These are phyloP conservation scores for Clostera curtula DNA, from an alignment of 2,888 invertebrate species.

Conservation along the genomic window DNA sequence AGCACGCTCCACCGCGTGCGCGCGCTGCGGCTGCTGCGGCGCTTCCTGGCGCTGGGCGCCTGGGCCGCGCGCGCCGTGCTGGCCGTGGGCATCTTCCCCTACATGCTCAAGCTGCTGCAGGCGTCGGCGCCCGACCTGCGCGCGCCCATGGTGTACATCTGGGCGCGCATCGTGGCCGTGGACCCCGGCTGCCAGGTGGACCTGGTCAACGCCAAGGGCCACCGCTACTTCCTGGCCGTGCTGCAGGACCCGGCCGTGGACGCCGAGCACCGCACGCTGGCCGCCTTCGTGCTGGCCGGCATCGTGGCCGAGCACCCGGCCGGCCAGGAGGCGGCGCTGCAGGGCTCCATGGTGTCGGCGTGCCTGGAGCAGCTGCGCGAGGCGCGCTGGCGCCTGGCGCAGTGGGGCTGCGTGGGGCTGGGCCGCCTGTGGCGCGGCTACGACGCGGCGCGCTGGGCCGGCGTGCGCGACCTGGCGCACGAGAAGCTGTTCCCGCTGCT, in stretches of 20 bases:
- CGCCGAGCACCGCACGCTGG: slow-evolving; percentile 92
- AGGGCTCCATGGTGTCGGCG: slow-evolving; percentile 91
- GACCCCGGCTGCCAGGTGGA: slow-evolving; percentile 97
- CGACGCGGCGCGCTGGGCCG: slow-evolving; percentile 89
- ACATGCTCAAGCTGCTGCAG: slow-evolving; percentile 96
- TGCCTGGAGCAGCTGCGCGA: slow-evolving; percentile 91
- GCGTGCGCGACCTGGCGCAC: slow-evolving; percentile 96
- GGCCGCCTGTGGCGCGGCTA: slow-evolving; percentile 93
- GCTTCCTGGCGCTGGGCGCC: slow-evolving; percentile 94
- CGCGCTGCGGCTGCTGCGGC: slow-evolving; percentile 94
- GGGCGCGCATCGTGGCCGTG: slow-evolving; percentile 98
- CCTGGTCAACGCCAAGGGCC: slow-evolving; percentile 93
- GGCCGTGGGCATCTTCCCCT: slow-evolving; percentile 98
- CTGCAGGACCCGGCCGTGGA: slow-evolving; percentile 90
- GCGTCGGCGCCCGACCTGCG: slow-evolving; percentile 94
- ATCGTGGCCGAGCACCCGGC: slow-evolving; percentile 92
- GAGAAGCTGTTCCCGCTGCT: slow-evolving; percentile 92
- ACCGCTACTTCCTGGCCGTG: slow-evolving; percentile 95
- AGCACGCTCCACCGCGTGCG: slow-evolving; percentile 88
- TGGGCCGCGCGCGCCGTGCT: slow-evolving; percentile 94
- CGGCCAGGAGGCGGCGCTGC: slow-evolving; percentile 92
- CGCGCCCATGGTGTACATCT: slow-evolving; percentile 96
- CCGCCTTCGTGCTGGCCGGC: slow-evolving; percentile 95
- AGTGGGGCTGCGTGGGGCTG: slow-evolving; percentile 95
- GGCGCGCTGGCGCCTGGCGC: slow-evolving; percentile 77